Conservation (phyloP, 2,113 vertebrate genomes). For the Ptilorrhoa leucosticta region DNA sequence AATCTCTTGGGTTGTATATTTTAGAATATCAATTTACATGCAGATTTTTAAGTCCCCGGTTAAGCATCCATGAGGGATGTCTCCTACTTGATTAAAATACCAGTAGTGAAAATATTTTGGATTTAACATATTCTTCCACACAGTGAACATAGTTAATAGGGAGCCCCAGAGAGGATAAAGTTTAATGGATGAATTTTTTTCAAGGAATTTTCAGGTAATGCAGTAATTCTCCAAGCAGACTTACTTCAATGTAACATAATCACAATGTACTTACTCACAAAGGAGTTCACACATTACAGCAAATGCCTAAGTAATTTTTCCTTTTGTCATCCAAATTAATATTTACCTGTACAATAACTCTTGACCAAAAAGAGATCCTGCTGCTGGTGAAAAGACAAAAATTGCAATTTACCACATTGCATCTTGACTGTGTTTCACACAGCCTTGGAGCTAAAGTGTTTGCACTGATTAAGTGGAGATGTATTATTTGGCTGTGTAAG, state of each 20-base stretch:
- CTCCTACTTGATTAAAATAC: slow-evolving; percentile 66
- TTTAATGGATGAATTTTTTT: neutral
- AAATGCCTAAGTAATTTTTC: neutral
- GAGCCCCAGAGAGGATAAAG: neutral
- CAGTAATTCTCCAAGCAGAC: neutral
- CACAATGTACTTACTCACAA: neutral
- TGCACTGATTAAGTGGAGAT: neutral
- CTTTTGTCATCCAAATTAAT: neutral
- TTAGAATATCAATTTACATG: slow-evolving; percentile 72
- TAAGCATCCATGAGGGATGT: slow-evolving; percentile 10
- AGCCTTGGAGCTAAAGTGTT: neutral
- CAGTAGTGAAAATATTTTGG: slow-evolving; percentile 52
- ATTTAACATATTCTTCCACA: slow-evolving; percentile 43
- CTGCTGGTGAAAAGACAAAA: neutral
- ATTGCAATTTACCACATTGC: neutral
- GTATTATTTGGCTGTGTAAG: neutral
- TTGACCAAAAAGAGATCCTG: neutral
- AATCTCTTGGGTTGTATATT: slow-evolving; percentile 44
- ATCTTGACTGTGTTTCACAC: neutral
- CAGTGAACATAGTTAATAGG: neutral
- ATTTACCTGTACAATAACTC: neutral
- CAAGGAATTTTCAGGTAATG: slow-evolving; percentile 30
- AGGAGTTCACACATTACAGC: neutral
- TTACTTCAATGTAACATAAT: slow-evolving; percentile 1
- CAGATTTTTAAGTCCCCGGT: slow-evolving; percentile 64